Base-by-base conservation (phyloP, 2,797 vertebrate species). In the Pangasius macronema region DNA sequence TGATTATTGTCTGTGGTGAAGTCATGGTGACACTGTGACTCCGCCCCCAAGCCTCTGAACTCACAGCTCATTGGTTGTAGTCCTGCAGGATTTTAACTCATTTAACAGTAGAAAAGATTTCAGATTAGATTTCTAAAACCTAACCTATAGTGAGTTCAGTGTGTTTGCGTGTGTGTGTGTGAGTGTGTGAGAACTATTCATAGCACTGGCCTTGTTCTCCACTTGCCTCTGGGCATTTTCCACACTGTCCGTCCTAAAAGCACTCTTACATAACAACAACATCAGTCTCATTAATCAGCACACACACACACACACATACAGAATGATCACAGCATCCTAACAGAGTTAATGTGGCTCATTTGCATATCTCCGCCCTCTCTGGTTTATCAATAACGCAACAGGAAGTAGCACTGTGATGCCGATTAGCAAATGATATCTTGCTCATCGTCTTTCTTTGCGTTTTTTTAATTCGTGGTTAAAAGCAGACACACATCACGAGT, bases 191-290 rank as follows among this genome's bases (percentile, higher is more conserved):
- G 22, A n/a, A 36, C 83, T 85, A 85, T 85, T 85, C 84, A 85
- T 76, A 85, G 72, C 16, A 22, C 72, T 85, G 84, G 55, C 84
- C 84, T 85, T 5, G 0, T 76, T 85, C n/a, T 81, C 6, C 22
- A 27, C 49, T 70, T 68, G 33, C 57, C 75, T 67, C 73, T 67
- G 46, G 84, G 84, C 73, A 85, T 85, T 85, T 85, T 85, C 84
- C 42, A 27, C 55, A 76, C 72, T 77, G 57, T 65, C 42, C 57
- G 11, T 51, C 46, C 84, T 77, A 76, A 77, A 77, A 77, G 51
- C 1, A 3, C 39, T 36, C 30, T 85, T 85, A 53, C 59, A 5
- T 51, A 85, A 76, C 33, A 30, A 18, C n/a, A 83, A 10, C 49
- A 55, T 70, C 13, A 1, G 53, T 61, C 14, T n/a, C 13, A 46